Percentiles rank a stretch among this genome's conserved stretches.
These are phyloP conservation scores for Urocynchramus pylzowi DNA, from an alignment of 2,113 vertebrate species.

Conservation along the genomic window DNA sequence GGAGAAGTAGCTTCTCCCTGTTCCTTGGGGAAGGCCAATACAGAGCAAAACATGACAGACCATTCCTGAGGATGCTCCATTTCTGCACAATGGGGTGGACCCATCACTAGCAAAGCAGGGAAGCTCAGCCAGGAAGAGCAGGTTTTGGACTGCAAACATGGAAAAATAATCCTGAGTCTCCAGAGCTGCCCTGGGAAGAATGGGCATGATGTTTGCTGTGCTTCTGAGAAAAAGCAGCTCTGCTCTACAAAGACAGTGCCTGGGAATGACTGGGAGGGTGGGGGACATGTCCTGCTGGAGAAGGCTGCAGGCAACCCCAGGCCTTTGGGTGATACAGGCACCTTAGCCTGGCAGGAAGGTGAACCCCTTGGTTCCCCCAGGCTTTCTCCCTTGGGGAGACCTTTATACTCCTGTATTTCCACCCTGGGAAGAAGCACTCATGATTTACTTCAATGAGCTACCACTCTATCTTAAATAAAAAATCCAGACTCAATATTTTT, in stretches of 20 bases:
- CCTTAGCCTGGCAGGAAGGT: neutral
- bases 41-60: neutral
- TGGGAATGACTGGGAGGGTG: rapidly evolving
- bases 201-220: rapidly evolving
- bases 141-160: neutral
- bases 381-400: neutral
- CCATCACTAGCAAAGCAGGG: neutral
- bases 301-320: neutral
- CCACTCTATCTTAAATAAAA: neutral
- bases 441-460: neutral
- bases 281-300: neutral
- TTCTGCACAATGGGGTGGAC: neutral
- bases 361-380: neutral
- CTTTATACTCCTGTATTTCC: neutral
- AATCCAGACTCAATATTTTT: neutral
- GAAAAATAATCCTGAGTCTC: neutral
- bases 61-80: neutral
- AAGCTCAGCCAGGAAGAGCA: neutral
- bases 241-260: neutral
- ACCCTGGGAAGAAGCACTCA: neutral
- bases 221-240: neutral
- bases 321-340: neutral
- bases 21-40: neutral
- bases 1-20: neutral
- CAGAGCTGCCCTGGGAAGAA: neutral